Conservation (phyloP, 2,113 vertebrate genomes). For the Pygoscelis adeliae region DNA sequence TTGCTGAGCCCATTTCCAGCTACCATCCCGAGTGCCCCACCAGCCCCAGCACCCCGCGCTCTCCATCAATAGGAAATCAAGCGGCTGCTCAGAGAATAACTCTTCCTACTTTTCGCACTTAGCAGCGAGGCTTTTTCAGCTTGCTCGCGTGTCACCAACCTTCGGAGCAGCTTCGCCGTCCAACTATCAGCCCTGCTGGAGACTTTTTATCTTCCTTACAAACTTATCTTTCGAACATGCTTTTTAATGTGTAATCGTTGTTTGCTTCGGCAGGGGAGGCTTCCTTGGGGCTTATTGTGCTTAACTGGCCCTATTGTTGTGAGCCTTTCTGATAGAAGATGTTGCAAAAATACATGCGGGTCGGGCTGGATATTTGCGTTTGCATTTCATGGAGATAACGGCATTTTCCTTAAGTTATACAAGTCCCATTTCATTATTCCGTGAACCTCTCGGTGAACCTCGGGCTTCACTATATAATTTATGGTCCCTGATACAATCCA, state of each 20-base stretch:
- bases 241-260: conserved; percentile 18
- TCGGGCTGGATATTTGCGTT: conserved; percentile 41
- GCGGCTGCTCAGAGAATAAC: background rate
- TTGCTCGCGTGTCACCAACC: background rate
- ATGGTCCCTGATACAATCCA: conserved; percentile 78
- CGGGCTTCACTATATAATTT: conserved; percentile 76
- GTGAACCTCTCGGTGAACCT: conserved; percentile 73
- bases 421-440: conserved; percentile 74
- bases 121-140: background rate
- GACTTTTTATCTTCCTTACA: conserved; percentile 43
- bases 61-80: conserved; percentile 42
- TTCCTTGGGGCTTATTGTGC: conserved; percentile 14
- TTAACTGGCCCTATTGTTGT: conserved; percentile 22
- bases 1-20: conserved; percentile 24
- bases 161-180: background rate
- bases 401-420: conserved; percentile 61
- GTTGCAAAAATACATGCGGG: conserved; percentile 30
- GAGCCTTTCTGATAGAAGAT: conserved; percentile 10
- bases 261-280: conserved; percentile 28
- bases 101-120: background rate
- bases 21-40: background rate
- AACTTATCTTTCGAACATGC: conserved; percentile 1
- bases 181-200: conserved; percentile 36
- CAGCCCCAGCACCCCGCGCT: conserved; percentile 1
- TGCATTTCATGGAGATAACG: conserved; percentile 38